Evolutionary conservation across 2,113 vertebrate genomes (phyloP), one percentile per base, ranked within the genome.

Genomic region (Mustela lutreola): DNA sequence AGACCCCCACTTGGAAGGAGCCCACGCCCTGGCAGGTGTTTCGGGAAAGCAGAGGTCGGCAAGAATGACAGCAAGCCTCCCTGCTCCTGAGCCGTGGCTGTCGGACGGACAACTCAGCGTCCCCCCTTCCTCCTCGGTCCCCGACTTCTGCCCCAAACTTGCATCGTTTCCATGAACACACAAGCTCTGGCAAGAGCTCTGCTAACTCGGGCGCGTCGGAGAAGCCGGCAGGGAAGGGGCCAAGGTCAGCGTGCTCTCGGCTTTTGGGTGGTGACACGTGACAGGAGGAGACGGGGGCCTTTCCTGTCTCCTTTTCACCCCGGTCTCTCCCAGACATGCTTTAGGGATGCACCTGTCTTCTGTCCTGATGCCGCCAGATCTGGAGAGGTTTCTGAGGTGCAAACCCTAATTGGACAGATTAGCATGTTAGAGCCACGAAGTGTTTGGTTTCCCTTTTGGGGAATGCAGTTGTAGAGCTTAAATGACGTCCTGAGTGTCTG

Each of bases 221-320:
- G 96, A 96, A 79, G 70, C 62, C 42, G 11, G 76, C 1, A 19
- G 31, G 4, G 1, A 26, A 83, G 79, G 36, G 4, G 6, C 73
- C 31, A 2, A 50, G 67, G 71, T 12, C 33, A 3, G 50, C 21
- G 16, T 45, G 19, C n/a, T 5, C 42, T 11, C 2, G 6, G 60
- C n/a, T 39, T 45, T 19, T 6, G 62, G 53, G 65, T 60, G 11
- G 39, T 5, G 8, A 22, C 0, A 33, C 33, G 24, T 1, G 22
- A 62, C 33, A 10, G 48, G 71, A 28, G 22, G 78, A 22, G 5
- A 39, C 60, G 0, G 2, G 0, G 18, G 6, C 0, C 4, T 0
- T 39, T 48, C 22, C 7, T 8, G 16, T 33, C 5, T 65, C n/a
- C 10, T 42, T 15, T 45, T 1, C n/a, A 4, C 1, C 11, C 1